Evolutionary conservation across 2,113 vertebrate species (phyloP).

Genomic region (Diglossa brunneiventris): DNA sequence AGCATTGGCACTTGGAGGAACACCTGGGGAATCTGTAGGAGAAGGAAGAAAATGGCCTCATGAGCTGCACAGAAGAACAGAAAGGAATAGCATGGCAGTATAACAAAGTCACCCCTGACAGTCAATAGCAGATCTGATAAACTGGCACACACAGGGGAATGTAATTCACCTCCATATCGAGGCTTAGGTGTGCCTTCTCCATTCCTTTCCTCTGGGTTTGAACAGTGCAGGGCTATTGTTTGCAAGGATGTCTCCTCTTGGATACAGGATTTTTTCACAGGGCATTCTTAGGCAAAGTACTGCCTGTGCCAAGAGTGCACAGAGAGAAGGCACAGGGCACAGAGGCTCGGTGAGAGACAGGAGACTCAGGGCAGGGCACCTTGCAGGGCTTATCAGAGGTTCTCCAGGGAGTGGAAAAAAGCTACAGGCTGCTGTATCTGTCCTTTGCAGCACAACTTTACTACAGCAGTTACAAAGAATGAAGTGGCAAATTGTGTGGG

Average conservation of each 20-base stretch:
- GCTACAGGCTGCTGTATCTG: neutral
- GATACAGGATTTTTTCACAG: neutral
- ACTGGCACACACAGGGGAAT: neutral
- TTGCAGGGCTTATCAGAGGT: neutral
- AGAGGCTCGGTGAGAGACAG: neutral
- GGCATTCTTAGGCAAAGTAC: neutral
- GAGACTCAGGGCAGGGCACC: neutral
- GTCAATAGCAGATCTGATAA: neutral
- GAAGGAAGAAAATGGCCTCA: neutral
- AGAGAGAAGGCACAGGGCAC: neutral
- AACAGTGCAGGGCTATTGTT: neutral
- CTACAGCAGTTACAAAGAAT: neutral
- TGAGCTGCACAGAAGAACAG: neutral
- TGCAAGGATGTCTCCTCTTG: neutral
- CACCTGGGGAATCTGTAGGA: constrained; percentile 88
- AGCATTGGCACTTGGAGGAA: constrained; percentile 92
- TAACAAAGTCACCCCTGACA: neutral
- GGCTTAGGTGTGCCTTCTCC: neutral
- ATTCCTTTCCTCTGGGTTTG: neutral
- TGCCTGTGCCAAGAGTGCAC: neutral
- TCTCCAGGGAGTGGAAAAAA: neutral
- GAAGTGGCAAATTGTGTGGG: neutral
- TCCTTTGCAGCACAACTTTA: neutral
- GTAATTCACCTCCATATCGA: neutral
- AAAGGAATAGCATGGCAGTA: neutral